phyloP scores from a whole-genome alignment of 1,140 invertebrate genomes.

The Drosophila repletoides region DNA sequence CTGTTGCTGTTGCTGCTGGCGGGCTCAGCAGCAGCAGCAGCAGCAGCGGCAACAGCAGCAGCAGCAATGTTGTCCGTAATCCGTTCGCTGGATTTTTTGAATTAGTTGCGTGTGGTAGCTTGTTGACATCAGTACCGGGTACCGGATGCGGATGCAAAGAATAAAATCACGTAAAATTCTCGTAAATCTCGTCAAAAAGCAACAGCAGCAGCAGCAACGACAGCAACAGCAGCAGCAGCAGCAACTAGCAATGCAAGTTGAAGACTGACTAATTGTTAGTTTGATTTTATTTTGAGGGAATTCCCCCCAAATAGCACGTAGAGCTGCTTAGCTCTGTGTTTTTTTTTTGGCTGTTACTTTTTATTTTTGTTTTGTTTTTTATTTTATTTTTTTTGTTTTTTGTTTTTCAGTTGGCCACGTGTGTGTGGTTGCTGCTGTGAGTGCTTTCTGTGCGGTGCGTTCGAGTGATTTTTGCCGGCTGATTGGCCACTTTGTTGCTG shows the following conservation, averaged over 20 bases:
- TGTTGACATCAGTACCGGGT: constrained; percentile 81
- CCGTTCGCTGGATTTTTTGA: constrained; percentile 80
- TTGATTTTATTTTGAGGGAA: neutral
- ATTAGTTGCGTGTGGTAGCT: constrained; percentile 82
- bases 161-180: constrained; percentile 14
- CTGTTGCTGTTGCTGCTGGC: constrained; percentile 1
- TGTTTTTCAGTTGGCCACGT: constrained; percentile 8
- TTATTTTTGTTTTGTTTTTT: constrained; percentile 6
- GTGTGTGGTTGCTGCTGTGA: constrained; percentile 4
- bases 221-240: neutral
- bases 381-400: constrained; percentile 11
- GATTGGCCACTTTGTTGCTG: constrained; percentile 38
- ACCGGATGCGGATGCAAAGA: constrained; percentile 68
- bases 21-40: neutral
- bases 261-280: constrained; percentile 1
- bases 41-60: constrained; percentile 8
- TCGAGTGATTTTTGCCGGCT: constrained; percentile 47
- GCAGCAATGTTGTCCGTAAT: constrained; percentile 57
- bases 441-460: constrained; percentile 11
- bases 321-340: neutral
- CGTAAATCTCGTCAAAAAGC: neutral
- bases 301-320: neutral
- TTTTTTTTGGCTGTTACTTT: neutral
- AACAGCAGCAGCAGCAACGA: neutral
- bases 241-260: neutral